Evolutionary conservation across 2,113 vertebrate genomes (phyloP).

Genomic region (Sceloporus undulatus): DNA sequence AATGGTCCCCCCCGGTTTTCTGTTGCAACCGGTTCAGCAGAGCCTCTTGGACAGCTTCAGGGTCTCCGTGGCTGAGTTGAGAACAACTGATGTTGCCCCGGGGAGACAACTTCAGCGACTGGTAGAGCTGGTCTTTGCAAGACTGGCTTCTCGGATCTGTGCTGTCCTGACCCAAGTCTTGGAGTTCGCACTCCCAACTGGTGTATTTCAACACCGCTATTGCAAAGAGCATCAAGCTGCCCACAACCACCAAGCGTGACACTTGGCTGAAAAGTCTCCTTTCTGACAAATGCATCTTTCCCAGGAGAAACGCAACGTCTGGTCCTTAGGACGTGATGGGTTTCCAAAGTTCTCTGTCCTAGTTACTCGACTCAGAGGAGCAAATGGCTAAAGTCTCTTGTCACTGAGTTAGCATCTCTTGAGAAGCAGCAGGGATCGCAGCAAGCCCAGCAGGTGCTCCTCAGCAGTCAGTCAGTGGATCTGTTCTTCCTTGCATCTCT

Average conservation of each 20-base stretch:
- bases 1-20: conserved; percentile 12
- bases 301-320: not conserved
- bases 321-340: not conserved
- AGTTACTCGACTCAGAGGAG: not conserved
- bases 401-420: not conserved
- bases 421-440: not conserved
- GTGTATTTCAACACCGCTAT: conserved; percentile 52
- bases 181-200: conserved; percentile 46
- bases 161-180: conserved; percentile 1
- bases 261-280: conserved; percentile 6
- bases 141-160: conserved; percentile 28
- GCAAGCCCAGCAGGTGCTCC: too few relatives aligned
- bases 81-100: conserved; percentile 74
- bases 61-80: conserved; percentile 78
- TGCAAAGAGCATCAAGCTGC: conserved; percentile 55
- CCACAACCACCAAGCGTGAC: conserved; percentile 38
- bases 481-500: not conserved
- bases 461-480: too few relatives aligned
- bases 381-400: not conserved
- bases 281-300: conserved; percentile 34
- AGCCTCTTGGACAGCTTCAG: conserved; percentile 37
- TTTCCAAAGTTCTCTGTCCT: conserved; percentile 1
- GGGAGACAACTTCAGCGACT: conserved; percentile 66
- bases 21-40: conserved; percentile 69
- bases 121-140: conserved; percentile 66